A percentile compares a stretch with the other conserved stretches of the same genome.
phyloP scores from a whole-genome alignment of 2,113 vertebrate genomes.

The Mola mola region DNA sequence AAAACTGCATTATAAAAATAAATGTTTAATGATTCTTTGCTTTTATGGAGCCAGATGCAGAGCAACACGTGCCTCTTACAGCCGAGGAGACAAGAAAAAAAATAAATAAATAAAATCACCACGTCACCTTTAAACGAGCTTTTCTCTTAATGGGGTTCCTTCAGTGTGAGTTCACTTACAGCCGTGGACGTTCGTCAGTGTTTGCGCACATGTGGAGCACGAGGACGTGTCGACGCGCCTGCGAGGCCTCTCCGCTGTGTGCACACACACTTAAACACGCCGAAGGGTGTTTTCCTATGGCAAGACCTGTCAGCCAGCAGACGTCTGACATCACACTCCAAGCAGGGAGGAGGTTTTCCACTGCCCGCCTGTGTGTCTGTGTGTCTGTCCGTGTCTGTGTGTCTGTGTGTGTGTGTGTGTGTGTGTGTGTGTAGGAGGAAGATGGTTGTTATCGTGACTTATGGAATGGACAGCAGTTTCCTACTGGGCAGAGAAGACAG shows the following conservation, averaged over 20 bases:
- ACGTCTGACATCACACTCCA: constrained; percentile 68
- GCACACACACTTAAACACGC: constrained; percentile 24
- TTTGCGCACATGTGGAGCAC: constrained; percentile 29
- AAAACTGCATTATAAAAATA: constrained; percentile 45
- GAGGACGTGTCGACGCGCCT: constrained; percentile 30
- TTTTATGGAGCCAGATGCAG: constrained; percentile 21
- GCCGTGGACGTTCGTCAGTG: constrained; percentile 8
- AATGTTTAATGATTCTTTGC: constrained; percentile 40
- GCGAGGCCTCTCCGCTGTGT: constrained; percentile 26
- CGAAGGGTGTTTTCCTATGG: constrained; percentile 60
- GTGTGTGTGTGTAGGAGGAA: constrained; percentile 50
- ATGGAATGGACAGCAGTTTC: constrained; percentile 73
- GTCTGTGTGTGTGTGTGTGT: constrained; percentile 37
- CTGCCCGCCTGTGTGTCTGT: constrained; percentile 21
- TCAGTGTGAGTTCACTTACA: constrained; percentile 4
- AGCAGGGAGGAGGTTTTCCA: constrained; percentile 62
- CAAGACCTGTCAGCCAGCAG: constrained; percentile 62
- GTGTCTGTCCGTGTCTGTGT: constrained; percentile 23
- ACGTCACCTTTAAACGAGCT: background rate
- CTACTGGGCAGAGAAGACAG: constrained; percentile 58
- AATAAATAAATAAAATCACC: constrained; percentile 2
- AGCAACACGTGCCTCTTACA: background rate
- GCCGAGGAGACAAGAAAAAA: no score
- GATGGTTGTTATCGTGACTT: constrained; percentile 75
- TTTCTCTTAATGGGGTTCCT: background rate